phyloP scores from a whole-genome alignment of 2,113 vertebrate genomes.

The Ageneiosus marmoratus region DNA sequence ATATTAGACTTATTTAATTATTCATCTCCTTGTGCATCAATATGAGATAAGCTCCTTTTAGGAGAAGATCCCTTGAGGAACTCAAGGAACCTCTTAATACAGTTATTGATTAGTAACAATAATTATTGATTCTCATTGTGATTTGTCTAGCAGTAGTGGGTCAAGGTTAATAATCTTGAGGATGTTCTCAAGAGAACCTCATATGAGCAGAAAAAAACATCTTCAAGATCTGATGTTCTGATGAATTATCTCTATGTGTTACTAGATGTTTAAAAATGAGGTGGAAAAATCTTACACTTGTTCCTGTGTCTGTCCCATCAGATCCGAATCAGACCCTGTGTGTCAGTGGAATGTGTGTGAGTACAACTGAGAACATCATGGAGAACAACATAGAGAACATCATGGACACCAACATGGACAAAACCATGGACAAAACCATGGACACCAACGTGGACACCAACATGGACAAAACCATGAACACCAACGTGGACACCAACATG shows the following conservation, averaged over 20 bases:
- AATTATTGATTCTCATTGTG: background rate
- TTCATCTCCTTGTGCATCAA: background rate
- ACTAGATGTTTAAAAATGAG: background rate
- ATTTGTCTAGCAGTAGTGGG: background rate
- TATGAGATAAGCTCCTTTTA: background rate
- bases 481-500: no score
- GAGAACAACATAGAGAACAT: background rate
- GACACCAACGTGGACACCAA: no score
- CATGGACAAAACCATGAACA: no score
- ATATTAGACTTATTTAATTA: background rate
- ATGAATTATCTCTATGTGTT: background rate
- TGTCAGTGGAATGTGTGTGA: conserved; percentile 1
- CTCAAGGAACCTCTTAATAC: no score
- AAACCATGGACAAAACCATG: no score
- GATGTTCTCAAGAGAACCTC: background rate
- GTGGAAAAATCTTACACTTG: background rate
- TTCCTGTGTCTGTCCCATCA: conserved; percentile 28
- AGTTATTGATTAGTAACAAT: background rate
- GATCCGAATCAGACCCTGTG: conserved; percentile 16
- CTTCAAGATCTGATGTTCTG: background rate
- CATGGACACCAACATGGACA: background rate
- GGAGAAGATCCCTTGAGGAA: background rate
- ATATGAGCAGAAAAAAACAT: background rate
- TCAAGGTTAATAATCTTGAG: background rate
- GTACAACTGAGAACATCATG: background rate